These are phyloP conservation scores for Nephrotoma appendiculata DNA, from an alignment of 2,888 invertebrate species.

Conservation along the genomic window DNA sequence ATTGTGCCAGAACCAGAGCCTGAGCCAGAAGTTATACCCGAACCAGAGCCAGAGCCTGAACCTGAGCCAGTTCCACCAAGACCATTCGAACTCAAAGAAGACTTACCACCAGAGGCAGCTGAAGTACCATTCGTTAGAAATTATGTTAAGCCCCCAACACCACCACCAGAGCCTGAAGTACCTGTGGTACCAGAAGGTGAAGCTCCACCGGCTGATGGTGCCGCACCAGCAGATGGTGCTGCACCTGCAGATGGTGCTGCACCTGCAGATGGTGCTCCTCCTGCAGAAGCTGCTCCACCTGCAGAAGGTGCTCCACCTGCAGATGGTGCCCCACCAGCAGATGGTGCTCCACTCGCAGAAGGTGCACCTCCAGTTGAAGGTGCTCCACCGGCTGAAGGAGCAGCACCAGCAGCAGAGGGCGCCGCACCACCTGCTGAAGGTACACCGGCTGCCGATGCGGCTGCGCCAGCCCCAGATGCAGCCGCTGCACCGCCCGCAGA, in stretches of 20 bases:
- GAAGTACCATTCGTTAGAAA: conserved; percentile 33
- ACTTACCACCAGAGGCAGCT: conserved; percentile 33
- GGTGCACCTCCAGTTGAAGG: conserved; percentile 18
- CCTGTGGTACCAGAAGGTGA: conserved; percentile 18
- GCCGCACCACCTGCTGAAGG: conserved; percentile 23
- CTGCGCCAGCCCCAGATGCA: conserved; percentile 17
- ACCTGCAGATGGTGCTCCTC: conserved; percentile 21
- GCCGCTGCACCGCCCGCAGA: conserved; percentile 16
- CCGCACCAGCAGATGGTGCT: conserved; percentile 20
- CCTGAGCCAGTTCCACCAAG: conserved; percentile 31
- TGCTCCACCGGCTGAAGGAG: conserved; percentile 20
- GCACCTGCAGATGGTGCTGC: conserved; percentile 18
- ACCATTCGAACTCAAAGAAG: conserved; percentile 32
- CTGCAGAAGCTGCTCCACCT: conserved; percentile 23
- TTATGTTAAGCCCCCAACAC: conserved; percentile 30
- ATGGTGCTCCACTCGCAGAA: conserved; percentile 21
- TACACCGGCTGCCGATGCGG: conserved; percentile 16
- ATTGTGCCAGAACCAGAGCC: conserved; percentile 16
- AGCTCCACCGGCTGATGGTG: conserved; percentile 21
- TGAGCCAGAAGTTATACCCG: conserved; percentile 16
- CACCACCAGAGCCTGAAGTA: conserved; percentile 20
- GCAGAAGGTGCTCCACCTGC: conserved; percentile 19
- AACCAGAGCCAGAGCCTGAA: conserved; percentile 13
- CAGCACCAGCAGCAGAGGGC: conserved; percentile 16
- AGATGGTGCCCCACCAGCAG: conserved; percentile 24